phyloP scores from a whole-genome alignment of 2,113 vertebrate genomes.

The Eulemur rufifrons region DNA sequence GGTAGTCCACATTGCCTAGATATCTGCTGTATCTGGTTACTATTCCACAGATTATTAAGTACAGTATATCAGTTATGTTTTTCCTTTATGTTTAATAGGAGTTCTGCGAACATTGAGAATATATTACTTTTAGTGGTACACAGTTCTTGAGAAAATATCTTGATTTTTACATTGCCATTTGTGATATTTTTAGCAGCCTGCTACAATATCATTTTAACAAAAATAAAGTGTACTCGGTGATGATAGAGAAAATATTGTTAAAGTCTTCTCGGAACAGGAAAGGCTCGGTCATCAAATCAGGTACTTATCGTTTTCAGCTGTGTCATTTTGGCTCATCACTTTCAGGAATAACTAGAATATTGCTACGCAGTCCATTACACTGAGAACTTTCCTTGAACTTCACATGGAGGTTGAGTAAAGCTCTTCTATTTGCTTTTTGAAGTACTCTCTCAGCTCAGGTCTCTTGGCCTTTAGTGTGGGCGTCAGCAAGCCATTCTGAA shows the following conservation, averaged over 20 bases:
- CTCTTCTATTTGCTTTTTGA: constrained; percentile 93
- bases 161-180: constrained; percentile 79
- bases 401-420: constrained; percentile 96
- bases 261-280: constrained; percentile 77
- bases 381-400: constrained; percentile 77
- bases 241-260: constrained; percentile 81
- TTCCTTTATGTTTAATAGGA: constrained; percentile 80
- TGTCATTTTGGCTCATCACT: constrained; percentile 74
- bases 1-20: constrained; percentile 83
- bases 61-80: constrained; percentile 76
- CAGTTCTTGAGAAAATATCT: constrained; percentile 73
- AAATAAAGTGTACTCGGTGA: constrained; percentile 77
- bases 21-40: constrained; percentile 69
- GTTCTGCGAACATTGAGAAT: constrained; percentile 73
- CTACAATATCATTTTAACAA: constrained; percentile 75
- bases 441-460: constrained; percentile 95
- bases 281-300: constrained; percentile 79
- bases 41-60: constrained; percentile 74
- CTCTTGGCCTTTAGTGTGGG: constrained; percentile 97
- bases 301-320: constrained; percentile 75
- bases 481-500: constrained; percentile 96
- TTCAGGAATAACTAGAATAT: constrained; percentile 81
- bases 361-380: constrained; percentile 82
- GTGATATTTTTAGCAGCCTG: constrained; percentile 75
- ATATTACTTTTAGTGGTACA: constrained; percentile 79